These are phyloP conservation scores for Brachyistius frenatus DNA, from an alignment of 2,113 vertebrate species.

Conservation along the genomic window DNA sequence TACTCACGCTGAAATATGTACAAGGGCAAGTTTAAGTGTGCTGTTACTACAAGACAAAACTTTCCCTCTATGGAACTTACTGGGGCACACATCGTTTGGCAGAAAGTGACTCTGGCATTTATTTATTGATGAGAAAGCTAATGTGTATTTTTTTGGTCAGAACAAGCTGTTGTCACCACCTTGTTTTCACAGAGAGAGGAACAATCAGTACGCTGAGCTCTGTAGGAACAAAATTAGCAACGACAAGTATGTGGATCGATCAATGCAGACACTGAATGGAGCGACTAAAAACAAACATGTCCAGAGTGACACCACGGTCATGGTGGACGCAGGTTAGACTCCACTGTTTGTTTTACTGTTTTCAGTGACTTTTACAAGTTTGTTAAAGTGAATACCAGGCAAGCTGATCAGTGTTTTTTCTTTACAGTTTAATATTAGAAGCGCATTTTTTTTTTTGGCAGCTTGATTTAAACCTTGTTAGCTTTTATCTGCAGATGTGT, in stretches of 20 bases:
- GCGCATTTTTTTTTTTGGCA: no score
- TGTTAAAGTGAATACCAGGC: no score
- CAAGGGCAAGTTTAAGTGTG: neutral
- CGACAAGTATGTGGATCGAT: constrained; percentile 85
- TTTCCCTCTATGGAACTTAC: neutral
- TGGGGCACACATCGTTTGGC: neutral
- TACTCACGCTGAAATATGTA: neutral
- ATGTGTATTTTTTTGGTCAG: neutral
- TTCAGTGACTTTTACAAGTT: neutral
- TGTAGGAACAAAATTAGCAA: constrained; percentile 84
- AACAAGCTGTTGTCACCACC: neutral
- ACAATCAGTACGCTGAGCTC: constrained; percentile 81
- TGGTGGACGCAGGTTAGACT: constrained; percentile 86
- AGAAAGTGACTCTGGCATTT: no score
- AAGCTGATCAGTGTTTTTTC: no score
- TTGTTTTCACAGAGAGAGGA: constrained; percentile 81
- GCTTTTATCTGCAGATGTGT: no score
- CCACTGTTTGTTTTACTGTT: neutral
- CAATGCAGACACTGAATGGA: constrained; percentile 89
- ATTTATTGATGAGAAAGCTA: neutral
- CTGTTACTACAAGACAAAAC: no score
- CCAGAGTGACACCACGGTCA: constrained; percentile 84
- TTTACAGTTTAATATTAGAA: no score
- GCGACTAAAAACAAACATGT: constrained; percentile 88
- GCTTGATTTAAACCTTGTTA: no score